Evolutionary conservation across 2,113 vertebrate genomes (phyloP), one percentile per base, ranked within the genome.

Genomic region (Colinus virginianus): DNA sequence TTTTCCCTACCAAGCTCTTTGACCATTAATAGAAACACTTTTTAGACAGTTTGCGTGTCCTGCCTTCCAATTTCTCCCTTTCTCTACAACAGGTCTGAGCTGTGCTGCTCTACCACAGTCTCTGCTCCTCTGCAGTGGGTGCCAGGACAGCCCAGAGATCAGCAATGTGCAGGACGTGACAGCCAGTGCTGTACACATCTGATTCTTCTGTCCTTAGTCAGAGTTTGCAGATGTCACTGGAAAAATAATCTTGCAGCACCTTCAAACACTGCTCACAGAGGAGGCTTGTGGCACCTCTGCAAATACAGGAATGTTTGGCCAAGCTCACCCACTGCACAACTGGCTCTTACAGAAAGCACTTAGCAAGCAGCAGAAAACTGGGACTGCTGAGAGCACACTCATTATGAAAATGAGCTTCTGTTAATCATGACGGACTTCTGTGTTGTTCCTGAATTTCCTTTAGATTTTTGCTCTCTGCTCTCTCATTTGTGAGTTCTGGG

Each of bases 201-300:
- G 34, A 85, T 66, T 82, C 71, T 83, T 80, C 32, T 34, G 56
- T 69, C 69, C 25, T 85, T 95, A 90, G 51, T 93, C 77, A 83
- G 21, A 46, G 36, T 56, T 88, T 68, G 28, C 21, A 79, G n/a
- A 83, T 22, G 21, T 28, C 85, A 59, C 30, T 36, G 48, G 48
- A 56, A 64, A 67, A 79, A 61, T 51, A 90, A 59, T 67, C 74
- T 63, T 42, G 32, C 76, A 43, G 40, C 46, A 5, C 53, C 55
- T 84, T 90, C 79, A 78, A 80, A 92, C 36, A 61, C 7, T 64
- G 61, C 81, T 90, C 2, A 1, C 3, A 25, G 18, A 28, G 36
- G 76, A 92, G 69, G 64, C 80, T 78, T 72, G 86, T 56, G 36
- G 70, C 93, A 84, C 56, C 75, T 55, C n/a, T 43, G 80, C 40